Evolutionary conservation across 2,113 vertebrate species (phyloP), one percentile per base, ranked within the genome.

Genomic region (Argyrosomus japonicus): DNA sequence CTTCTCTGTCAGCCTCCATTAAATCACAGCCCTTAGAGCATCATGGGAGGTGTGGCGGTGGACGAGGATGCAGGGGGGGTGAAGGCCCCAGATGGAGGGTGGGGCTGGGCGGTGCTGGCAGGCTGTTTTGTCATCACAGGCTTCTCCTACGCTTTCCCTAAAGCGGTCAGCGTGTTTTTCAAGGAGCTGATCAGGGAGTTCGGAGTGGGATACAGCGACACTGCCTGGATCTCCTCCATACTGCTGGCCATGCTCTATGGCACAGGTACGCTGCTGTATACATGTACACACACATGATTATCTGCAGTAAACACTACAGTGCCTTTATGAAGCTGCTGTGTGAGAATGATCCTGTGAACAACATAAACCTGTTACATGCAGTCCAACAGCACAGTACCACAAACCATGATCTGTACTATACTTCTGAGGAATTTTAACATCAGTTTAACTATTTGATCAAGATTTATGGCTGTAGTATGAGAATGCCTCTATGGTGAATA

Each of bases 81-180:
- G 68, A 97, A 96, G 92, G 97, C 98, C 69, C 98, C 98, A 0
- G 98, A 99, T 0, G 98, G 98, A 5, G 98, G 97, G 67, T 99
- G 98, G 98, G 97, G 97, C 73, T 99, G 98, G 98, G 97, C 97
- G 0, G 94, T 99, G 76, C 96, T 99, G 50, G 94, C 96, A 0
- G 97, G 97, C 69, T 96, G 97, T 77, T 99, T 99, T 3, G 91
- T 98, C 93, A 98, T 99, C 94, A 99, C 98, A 0, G 98, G 98
- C 70, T 99, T 99, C 94, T 99, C 98, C 74, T 99, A 99, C 2
- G 98, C 98, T 83, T 99, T 99, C 83, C 98, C 98, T 12, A 99
- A 99, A 92, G 98, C 97, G 0, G 95, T 99, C 77, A 99, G 98
- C 0, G 98, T 99, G 2, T 99, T 98, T 91, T 99, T 99, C 90